Conservation (phyloP, 2,888 invertebrate species). For the Phaedon cochleariae region DNA sequence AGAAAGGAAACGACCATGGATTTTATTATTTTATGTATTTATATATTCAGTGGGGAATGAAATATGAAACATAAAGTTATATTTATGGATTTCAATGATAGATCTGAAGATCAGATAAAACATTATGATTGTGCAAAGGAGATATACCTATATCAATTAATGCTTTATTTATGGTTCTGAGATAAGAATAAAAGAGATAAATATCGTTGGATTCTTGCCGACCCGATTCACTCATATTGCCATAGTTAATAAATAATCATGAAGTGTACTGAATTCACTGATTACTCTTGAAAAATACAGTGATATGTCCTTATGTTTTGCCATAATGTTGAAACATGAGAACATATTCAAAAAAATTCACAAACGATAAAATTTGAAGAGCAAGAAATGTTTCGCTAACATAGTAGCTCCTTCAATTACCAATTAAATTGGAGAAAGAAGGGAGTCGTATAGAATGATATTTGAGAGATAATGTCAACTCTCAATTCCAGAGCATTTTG, state of each 20-base stretch:
- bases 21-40: constrained; percentile 35
- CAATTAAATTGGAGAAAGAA: too few relatives aligned
- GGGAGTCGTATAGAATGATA: too few relatives aligned
- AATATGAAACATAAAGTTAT: constrained; percentile 34
- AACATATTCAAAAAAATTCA: too few relatives aligned
- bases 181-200: constrained; percentile 15
- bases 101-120: constrained; percentile 27
- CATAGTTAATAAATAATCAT: not conserved
- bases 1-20: constrained; percentile 34
- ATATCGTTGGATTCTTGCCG: not conserved
- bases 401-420: too few relatives aligned
- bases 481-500: too few relatives aligned
- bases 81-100: constrained; percentile 26
- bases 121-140: constrained; percentile 18
- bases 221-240: too few relatives aligned
- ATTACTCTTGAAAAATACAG: too few relatives aligned
- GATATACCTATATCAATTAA: not conserved
- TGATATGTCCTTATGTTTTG: too few relatives aligned
- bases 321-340: too few relatives aligned
- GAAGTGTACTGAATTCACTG: not conserved
- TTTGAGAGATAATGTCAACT: too few relatives aligned
- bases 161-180: not conserved
- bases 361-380: too few relatives aligned
- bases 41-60: constrained; percentile 30
- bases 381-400: too few relatives aligned